Evolutionary conservation across 2,113 vertebrate genomes (phyloP).

Genomic region (Vimba vimba): DNA sequence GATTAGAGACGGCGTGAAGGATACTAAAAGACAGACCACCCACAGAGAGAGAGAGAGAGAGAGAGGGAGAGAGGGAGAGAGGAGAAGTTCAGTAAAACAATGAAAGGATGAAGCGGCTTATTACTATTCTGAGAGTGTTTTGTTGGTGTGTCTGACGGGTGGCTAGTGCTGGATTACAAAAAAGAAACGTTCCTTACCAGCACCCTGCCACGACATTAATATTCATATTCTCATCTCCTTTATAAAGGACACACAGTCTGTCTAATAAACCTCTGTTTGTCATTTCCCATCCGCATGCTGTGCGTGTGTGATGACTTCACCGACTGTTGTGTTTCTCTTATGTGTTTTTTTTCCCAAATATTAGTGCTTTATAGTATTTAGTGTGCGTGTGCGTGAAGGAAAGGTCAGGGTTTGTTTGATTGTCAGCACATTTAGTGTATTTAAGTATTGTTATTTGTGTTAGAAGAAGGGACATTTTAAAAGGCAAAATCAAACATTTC

Average conservation of each 20-base stretch:
- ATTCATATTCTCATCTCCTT: slow-evolving; percentile 40
- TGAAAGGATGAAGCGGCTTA: slow-evolving; percentile 7
- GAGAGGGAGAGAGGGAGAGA: neutral
- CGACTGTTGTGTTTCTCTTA: neutral
- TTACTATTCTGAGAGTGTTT: slow-evolving; percentile 37
- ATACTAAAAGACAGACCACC: slow-evolving; percentile 33
- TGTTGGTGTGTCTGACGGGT: neutral
- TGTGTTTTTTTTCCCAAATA: neutral
- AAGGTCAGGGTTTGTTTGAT: neutral
- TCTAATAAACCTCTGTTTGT: slow-evolving; percentile 16
- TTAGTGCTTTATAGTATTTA: neutral
- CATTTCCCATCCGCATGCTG: slow-evolving; percentile 30
- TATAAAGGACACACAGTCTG: slow-evolving; percentile 27
- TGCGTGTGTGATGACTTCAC: no score
- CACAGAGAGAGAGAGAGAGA: slow-evolving; percentile 17
- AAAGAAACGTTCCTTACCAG: slow-evolving; percentile 3
- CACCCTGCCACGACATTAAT: slow-evolving; percentile 6
- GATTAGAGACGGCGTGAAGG: slow-evolving; percentile 14
- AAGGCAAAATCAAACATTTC: no score
- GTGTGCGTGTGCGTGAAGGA: neutral
- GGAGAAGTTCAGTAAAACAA: slow-evolving; percentile 34
- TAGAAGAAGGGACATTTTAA: no score
- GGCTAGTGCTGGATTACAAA: slow-evolving; percentile 28
- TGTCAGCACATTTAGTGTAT: neutral
- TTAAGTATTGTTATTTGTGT: no score